A percentile compares a stretch with the other conserved stretches of the same genome.
Conservation (phyloP, 2,888 invertebrate genomes). For the Drosophila greeni region DNA sequence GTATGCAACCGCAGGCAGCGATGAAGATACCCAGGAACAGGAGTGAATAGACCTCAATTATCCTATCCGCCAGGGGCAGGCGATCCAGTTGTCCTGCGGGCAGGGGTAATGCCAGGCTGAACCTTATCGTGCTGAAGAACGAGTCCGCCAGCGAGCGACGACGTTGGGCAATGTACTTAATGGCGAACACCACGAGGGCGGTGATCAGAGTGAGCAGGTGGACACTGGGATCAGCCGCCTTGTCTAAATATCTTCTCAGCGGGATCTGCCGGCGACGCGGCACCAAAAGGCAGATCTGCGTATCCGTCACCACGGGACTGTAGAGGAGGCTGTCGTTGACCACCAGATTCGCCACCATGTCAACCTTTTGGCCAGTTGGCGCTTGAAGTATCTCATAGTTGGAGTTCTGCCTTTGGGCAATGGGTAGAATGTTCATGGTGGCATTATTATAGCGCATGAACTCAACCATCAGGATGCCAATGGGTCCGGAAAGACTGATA, state of each 20-base stretch:
- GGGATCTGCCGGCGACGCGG: constrained; percentile 1
- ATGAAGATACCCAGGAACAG: not conserved
- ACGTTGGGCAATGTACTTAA: constrained; percentile 22
- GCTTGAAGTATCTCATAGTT: not conserved
- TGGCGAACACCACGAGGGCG: not conserved
- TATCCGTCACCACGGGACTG: not conserved
- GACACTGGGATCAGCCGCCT: accelerated
- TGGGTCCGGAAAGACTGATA: constrained; percentile 13
- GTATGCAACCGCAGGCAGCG: not conserved
- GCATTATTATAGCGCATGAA: constrained; percentile 19
- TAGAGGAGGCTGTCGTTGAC: not conserved
- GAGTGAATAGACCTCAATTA: not conserved
- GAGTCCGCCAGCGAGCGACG: not conserved
- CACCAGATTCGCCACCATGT: constrained; percentile 21
- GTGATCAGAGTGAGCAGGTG: not conserved
- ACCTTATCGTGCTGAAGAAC: not conserved
- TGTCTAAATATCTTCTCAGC: accelerated
- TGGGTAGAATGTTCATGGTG: constrained; percentile 14
- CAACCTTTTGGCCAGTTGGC: not conserved
- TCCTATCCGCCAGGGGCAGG: constrained; percentile 12
- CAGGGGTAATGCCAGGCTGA: not conserved
- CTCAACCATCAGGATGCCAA: constrained; percentile 16
- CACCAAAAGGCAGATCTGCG: constrained; percentile 11
- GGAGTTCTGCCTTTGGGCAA: not conserved
- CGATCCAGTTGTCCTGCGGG: not conserved